Percentiles rank a stretch among this genome's conserved stretches.
Evolutionary conservation across 1,140 invertebrate genomes (phyloP).

Genomic region (Littorina saxatilis): DNA sequence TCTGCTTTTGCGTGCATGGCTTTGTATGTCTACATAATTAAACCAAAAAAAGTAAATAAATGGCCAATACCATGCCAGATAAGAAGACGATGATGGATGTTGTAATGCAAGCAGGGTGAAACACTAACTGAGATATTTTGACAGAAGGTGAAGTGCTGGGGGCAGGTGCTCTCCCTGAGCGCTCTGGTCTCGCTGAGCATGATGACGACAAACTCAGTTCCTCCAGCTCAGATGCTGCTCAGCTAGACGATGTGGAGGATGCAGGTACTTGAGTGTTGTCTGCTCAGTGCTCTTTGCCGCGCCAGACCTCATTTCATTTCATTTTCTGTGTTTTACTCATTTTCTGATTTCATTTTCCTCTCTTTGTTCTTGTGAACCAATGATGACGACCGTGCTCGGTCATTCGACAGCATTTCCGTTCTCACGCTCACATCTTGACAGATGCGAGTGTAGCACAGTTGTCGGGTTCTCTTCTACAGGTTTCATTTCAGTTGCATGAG

Average conservation of each 20-base stretch:
- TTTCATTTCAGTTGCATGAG: conserved; percentile 44
- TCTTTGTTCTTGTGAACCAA: conserved; percentile 27
- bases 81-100: too few relatives aligned
- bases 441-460: conserved; percentile 23
- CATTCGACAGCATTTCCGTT: conserved; percentile 8
- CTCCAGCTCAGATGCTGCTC: conserved; percentile 67
- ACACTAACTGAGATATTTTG: not conserved
- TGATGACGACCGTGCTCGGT: conserved; percentile 11
- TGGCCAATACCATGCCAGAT: too few relatives aligned
- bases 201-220: conserved; percentile 60
- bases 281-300: not conserved
- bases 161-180: conserved; percentile 1
- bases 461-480: conserved; percentile 35
- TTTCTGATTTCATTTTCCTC: conserved; percentile 35
- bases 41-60: too few relatives aligned
- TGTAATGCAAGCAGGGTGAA: not conserved
- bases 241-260: conserved; percentile 63
- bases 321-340: conserved; percentile 25
- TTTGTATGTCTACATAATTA: too few relatives aligned
- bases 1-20: too few relatives aligned
- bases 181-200: conserved; percentile 12
- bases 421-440: conserved; percentile 23
- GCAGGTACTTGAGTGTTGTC: conserved; percentile 56
- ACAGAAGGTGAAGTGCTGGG: conserved; percentile 33
- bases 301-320: conserved; percentile 35